These are phyloP conservation scores for Drosophila kambysellisi DNA, from an alignment of 2,888 invertebrate species.

Conservation along the genomic window DNA sequence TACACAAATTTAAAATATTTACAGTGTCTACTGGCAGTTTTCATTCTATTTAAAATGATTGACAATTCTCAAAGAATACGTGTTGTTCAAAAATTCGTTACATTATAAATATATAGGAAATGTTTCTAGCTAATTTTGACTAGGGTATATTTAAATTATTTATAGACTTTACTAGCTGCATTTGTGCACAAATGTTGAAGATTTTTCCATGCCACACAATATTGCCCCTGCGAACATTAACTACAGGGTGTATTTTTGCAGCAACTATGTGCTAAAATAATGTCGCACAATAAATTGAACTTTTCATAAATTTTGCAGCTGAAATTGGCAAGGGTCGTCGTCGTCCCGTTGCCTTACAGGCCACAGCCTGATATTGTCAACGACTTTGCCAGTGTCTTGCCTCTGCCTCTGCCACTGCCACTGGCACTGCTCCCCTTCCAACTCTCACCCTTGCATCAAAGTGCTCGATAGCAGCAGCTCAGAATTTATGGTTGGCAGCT, in stretches of 20 bases:
- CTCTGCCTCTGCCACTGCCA: not conserved
- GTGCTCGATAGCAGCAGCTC: slow-evolving; percentile 53
- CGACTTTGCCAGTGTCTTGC: slow-evolving; percentile 60
- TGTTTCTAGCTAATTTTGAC: not conserved
- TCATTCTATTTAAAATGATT: not conserved
- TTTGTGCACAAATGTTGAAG: not conserved
- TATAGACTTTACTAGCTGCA: not conserved
- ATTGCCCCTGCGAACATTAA: not conserved
- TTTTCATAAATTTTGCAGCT: slow-evolving; percentile 77
- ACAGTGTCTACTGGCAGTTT: no score
- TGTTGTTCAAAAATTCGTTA: not conserved
- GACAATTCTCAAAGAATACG: not conserved
- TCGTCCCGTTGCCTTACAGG: slow-evolving; percentile 19
- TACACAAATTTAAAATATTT: not conserved
- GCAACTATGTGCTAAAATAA: slow-evolving; percentile 72
- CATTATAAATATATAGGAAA: not conserved
- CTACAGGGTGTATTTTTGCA: slow-evolving; percentile 19
- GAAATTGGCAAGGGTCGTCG: slow-evolving; percentile 69
- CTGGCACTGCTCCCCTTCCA: not conserved
- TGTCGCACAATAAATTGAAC: slow-evolving; percentile 78
- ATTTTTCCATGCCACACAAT: not conserved
- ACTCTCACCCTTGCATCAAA: slow-evolving; percentile 23
- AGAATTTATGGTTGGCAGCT: slow-evolving; percentile 79
- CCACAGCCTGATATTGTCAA: slow-evolving; percentile 70
- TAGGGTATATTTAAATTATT: not conserved